A percentile compares a stretch with the other conserved stretches of the same genome.
Conservation (phyloP, 2,113 vertebrate genomes). For the Semicossyphus pulcher region DNA sequence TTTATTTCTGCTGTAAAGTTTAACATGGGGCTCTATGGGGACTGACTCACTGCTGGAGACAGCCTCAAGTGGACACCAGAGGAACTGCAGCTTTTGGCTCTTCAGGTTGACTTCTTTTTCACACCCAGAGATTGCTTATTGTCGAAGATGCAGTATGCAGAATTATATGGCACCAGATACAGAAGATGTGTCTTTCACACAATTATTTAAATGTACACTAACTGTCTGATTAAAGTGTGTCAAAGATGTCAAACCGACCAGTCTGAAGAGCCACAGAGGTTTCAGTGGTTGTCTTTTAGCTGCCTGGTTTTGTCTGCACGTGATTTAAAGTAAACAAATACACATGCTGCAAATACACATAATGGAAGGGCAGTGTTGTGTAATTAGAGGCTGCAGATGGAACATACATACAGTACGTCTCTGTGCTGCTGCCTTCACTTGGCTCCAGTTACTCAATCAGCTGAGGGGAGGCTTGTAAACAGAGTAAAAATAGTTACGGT, state of each 20-base stretch:
- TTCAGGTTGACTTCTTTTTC: too few relatives aligned
- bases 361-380: neutral
- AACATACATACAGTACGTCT: neutral
- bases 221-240: neutral
- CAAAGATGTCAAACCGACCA: neutral
- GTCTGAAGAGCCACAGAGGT: neutral
- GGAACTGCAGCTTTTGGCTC: too few relatives aligned
- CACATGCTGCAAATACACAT: neutral
- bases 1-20: too few relatives aligned
- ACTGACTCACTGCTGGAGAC: too few relatives aligned
- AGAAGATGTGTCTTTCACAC: too few relatives aligned
- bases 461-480: neutral
- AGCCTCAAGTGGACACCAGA: too few relatives aligned
- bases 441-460: neutral
- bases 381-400: slow-evolving; percentile 27
- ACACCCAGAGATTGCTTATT: too few relatives aligned
- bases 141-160: too few relatives aligned
- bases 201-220: too few relatives aligned
- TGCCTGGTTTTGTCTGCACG: neutral
- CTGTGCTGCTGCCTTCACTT: neutral
- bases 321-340: slow-evolving; percentile 1
- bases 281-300: neutral
- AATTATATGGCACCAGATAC: too few relatives aligned
- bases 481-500: neutral
- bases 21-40: too few relatives aligned